A percentile compares a stretch with the other conserved stretches of the same genome.
Conservation (phyloP, 2,888 invertebrate species). For the Pharmacophagus antenor region DNA sequence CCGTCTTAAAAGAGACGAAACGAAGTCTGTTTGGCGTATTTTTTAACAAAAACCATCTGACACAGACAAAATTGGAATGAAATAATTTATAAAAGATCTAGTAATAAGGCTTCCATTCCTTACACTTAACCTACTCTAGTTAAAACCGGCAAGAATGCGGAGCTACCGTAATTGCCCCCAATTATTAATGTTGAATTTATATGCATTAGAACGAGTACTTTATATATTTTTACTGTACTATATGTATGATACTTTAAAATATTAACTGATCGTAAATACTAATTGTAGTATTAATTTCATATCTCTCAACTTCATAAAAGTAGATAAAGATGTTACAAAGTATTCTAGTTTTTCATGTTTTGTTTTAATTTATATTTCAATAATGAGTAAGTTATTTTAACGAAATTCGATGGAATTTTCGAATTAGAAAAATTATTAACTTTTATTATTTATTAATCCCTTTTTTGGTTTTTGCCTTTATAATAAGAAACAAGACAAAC, state of each 20-base stretch:
- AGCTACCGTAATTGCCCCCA: slow-evolving; percentile 10
- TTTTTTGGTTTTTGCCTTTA: not conserved
- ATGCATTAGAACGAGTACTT: not conserved
- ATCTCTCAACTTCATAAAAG: too few relatives aligned
- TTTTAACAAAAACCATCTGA: not conserved
- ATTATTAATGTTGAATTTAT: slow-evolving; percentile 12
- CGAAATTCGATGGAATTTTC: not conserved
- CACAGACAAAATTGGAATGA: not conserved
- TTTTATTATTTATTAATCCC: not conserved
- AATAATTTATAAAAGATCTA: slow-evolving; percentile 6
- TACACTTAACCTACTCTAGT: slow-evolving; percentile 21
- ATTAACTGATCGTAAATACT: too few relatives aligned
- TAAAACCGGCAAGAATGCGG: slow-evolving; percentile 10
- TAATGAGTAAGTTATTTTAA: not conserved
- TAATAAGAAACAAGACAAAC: not conserved
- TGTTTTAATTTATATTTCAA: too few relatives aligned
- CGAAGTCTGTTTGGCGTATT: too few relatives aligned
- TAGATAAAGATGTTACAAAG: too few relatives aligned
- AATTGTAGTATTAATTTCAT: too few relatives aligned
- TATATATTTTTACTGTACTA: not conserved
- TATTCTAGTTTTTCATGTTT: too few relatives aligned
- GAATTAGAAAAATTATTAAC: not conserved
- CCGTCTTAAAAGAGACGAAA: too few relatives aligned
- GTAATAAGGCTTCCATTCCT: slow-evolving; percentile 23
- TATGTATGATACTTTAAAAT: not conserved